Conservation (phyloP, 2,113 vertebrate genomes). For the Cinclus cinclus region DNA sequence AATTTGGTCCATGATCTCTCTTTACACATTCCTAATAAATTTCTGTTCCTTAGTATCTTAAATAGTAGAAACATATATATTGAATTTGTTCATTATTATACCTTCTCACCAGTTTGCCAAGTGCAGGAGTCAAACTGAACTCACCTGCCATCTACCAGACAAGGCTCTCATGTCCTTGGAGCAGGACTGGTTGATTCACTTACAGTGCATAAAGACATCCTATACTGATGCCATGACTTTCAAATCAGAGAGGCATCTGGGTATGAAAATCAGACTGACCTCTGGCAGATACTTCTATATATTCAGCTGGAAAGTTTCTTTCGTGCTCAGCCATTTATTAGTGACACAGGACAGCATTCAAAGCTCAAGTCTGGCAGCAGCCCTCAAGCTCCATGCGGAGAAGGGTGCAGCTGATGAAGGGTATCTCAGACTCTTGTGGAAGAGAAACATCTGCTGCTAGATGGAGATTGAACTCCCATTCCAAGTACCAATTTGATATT, state of each 20-base stretch:
- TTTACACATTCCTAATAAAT: not conserved
- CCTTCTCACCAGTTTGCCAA: not conserved
- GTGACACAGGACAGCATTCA: not conserved
- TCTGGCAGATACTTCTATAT: not conserved
- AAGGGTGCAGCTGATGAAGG: not conserved
- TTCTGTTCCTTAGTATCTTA: not conserved
- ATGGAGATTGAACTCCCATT: not conserved
- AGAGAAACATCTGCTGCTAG: not conserved
- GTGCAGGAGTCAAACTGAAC: not conserved
- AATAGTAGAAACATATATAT: not conserved
- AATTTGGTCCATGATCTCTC: not conserved
- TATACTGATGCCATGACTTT: not conserved
- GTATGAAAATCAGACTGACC: not conserved
- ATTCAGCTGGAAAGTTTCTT: not conserved
- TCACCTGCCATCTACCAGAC: not conserved
- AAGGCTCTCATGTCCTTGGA: not conserved
- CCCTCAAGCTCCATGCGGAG: not conserved
- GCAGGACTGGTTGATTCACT: not conserved
- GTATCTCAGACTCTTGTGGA: not conserved
- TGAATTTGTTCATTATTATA: not conserved
- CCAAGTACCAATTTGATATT: not conserved
- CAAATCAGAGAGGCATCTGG: not conserved
- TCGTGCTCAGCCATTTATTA: not conserved
- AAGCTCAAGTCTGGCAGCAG: not conserved
- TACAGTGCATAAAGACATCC: not conserved